Evolutionary conservation across 1,140 invertebrate genomes (phyloP), one percentile per base, ranked within the genome.

Genomic region (Marisa cornuarietis): DNA sequence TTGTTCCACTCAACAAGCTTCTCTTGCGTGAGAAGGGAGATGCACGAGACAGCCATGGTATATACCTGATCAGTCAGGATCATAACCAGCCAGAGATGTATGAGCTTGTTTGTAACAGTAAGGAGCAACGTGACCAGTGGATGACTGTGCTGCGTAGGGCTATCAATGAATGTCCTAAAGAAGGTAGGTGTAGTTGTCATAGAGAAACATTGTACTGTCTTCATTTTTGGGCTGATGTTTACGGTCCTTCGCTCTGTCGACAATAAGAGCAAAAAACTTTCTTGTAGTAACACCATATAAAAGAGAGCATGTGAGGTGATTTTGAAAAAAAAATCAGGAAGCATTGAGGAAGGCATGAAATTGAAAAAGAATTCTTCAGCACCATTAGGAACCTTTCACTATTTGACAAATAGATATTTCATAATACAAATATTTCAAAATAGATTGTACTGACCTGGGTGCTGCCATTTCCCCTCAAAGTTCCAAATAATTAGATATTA

Each of bases 1-100:
- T 98, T 71, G 95, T 98, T 20, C 96, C 96, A 0, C 92, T 98
- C 63, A 96, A 96, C 90, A 97, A 98, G 87, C 90, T 98, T 71
- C 90, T 98, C 65, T 96, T 98, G 8, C 93, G 97, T 62, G 97
- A 98, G 90, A 98, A 98, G 90, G 96, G 96, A 5, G 96, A 96
- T 63, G 87, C 87, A 26, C 94, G 95, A 80, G 96, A 97, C 84
- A 96, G 95, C 14, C 93, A 95, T 4, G 95, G 95, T 1, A 95
- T 98, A 85, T 97, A 97, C 91, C 92, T 98, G 49, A 97, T 98
- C 84, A 90, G 89, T 80, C 89, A 90, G 78, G 89, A 86, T 80
- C 87, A 85, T 0, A 93, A 93, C 2, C 95, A 96, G 84, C 96
- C 97, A 0, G 97, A 98, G 91, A 98, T 98, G 97, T 98, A 98